These are phyloP conservation scores for Tetragonula carbonaria DNA, from an alignment of 2,888 invertebrate genomes.

Conservation along the genomic window DNA sequence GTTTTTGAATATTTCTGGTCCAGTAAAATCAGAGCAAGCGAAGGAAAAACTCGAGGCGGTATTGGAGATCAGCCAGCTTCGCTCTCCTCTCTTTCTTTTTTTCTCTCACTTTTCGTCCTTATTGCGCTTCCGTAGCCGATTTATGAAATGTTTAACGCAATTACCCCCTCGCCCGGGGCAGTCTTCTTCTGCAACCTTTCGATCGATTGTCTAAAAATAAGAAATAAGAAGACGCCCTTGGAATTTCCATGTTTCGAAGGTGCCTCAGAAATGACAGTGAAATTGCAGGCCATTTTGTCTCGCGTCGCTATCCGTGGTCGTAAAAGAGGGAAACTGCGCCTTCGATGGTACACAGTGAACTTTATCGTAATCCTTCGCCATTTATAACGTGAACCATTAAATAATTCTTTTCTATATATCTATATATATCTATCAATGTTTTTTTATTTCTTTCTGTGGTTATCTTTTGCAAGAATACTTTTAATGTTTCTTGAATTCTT, in stretches of 20 bases:
- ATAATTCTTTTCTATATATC: not conserved
- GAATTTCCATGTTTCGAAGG: slow-evolving; percentile 64
- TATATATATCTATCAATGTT: not conserved
- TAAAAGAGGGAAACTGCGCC: not conserved
- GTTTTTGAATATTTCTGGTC: not conserved
- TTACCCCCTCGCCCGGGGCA: slow-evolving; percentile 17
- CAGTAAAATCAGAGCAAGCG: slow-evolving; percentile 14
- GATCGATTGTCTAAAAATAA: slow-evolving; percentile 58
- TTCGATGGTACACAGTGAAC: not conserved
- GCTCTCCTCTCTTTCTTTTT: not conserved
- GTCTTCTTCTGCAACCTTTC: slow-evolving; percentile 8
- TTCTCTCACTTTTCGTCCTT: not conserved
- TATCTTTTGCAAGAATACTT: no score
- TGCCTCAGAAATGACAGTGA: slow-evolving; percentile 48
- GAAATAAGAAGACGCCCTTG: slow-evolving; percentile 66
- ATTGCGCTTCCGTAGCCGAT: not conserved
- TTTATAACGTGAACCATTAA: not conserved
- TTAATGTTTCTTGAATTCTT: no score
- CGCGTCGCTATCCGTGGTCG: not conserved
- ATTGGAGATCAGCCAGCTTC: slow-evolving; percentile 38
- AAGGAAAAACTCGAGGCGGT: slow-evolving; percentile 49
- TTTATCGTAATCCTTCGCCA: not conserved
- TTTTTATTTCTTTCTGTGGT: not conserved
- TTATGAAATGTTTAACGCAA: slow-evolving; percentile 51
- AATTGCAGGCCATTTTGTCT: slow-evolving; percentile 49